Evolutionary conservation across 35 echinoderm and acorn worm species (phyloP).

Genomic region (Holothuria glaberrima): DNA sequence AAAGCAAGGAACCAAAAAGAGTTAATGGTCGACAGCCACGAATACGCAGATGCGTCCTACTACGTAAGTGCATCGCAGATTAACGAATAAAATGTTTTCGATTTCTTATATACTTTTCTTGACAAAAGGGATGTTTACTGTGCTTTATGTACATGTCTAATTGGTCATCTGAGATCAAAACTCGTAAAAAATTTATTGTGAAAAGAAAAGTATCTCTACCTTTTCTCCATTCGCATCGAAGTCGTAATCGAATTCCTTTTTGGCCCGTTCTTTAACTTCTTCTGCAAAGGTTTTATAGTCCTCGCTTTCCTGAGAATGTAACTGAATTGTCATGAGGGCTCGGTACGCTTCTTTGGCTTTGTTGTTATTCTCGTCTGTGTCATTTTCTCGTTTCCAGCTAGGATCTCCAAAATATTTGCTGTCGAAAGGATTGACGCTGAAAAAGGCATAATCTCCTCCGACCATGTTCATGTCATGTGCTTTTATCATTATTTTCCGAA

Average conservation of each 20-base stretch:
- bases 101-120: too few species aligned
- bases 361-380: conserved; percentile 44
- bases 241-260: conserved; percentile 65
- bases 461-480: conserved; percentile 89
- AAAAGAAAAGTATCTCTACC: conserved; percentile 45
- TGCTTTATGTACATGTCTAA: too few species aligned
- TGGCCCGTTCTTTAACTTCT: conserved; percentile 72
- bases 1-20: too few species aligned
- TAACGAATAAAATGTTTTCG: too few species aligned
- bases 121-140: too few species aligned
- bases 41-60: too few species aligned
- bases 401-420: conserved; percentile 85
- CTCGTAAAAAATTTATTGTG: too few species aligned
- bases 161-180: too few species aligned
- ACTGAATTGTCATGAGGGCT: conserved; percentile 86
- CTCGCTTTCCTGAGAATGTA: conserved; percentile 63
- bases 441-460: conserved; percentile 85
- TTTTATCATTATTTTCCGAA: conserved; percentile 85
- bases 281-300: conserved; percentile 69
- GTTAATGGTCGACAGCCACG: too few species aligned
- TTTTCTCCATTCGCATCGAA: conserved; percentile 69
- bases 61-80: too few species aligned
- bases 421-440: conserved; percentile 89
- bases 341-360: conserved; percentile 83
- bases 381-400: conserved; percentile 70